Base-by-base conservation (phyloP, 2,888 invertebrate species). In the Apodemia duryi region DNA sequence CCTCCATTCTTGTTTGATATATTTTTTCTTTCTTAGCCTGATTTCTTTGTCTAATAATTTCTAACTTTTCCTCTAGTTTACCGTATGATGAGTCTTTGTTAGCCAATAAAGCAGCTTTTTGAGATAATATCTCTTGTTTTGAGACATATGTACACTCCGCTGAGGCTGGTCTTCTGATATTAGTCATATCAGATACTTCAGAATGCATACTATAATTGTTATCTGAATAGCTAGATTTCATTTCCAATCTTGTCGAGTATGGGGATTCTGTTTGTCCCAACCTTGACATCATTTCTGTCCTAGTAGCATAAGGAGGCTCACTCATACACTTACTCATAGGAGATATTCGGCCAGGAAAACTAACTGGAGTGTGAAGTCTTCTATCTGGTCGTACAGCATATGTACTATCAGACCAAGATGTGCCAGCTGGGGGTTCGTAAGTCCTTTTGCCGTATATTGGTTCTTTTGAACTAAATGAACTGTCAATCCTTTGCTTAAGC, bases 11-110 rank as follows among this genome's bases (percentile, higher is more conserved):
- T 21, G 91, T 87, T 75, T 92, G 92, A 75, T 92, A 92, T 68
- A 92, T 92, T 81, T 91, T 84, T 70, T 92, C 92, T 69, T 92
- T 92, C 70, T 92, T 92, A 2, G 92, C 92, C 75, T 92, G 91
- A 71, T 92, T 92, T 69, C 92, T 85, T 75, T 92, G 91, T 74
- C 91, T 91, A 68, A 92, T 92, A 61, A 92, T 89, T 80, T 92
- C 92, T 51, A 92, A 76, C 72, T 92, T 92, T 66, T 92, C 92
- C 74, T 92, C 92, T 61, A 91, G 74, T 65, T 84, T 81, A 65
- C 84, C 81, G 66, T 88, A 90, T 49, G 77, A 79, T 1, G 86
- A 85, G 70, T 92, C 91, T 76, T 87, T 89, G 69, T 81, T 89
- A n/a, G 91, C 91, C 43, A 88, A 70, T 61, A 88, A 77, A 28